These are phyloP conservation scores for Sesia apiformis DNA, from an alignment of 2,888 invertebrate genomes.

Conservation along the genomic window DNA sequence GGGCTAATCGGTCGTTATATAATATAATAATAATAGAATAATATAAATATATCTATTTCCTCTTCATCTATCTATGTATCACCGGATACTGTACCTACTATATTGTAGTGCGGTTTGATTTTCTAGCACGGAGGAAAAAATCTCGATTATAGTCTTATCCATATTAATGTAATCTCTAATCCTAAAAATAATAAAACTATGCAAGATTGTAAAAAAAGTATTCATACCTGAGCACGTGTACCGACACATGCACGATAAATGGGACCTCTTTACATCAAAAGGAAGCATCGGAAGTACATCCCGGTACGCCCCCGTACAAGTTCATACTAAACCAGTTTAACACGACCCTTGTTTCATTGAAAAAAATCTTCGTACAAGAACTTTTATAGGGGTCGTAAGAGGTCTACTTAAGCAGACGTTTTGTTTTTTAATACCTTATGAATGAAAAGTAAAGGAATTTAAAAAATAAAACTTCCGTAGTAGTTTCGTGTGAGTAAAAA, in stretches of 20 bases:
- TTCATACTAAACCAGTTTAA: constrained; percentile 15
- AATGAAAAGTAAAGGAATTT: constrained; percentile 13
- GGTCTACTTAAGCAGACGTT: background rate
- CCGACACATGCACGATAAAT: constrained; percentile 36
- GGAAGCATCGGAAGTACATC: constrained; percentile 48
- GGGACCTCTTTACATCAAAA: constrained; percentile 30
- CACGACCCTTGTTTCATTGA: constrained; percentile 9
- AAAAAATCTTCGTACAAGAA: background rate
- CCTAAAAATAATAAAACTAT: constrained; percentile 15
- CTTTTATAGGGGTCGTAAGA: background rate
- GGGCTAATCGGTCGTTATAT: too few species aligned
- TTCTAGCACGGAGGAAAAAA: too few species aligned
- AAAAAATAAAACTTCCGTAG: constrained; percentile 2
- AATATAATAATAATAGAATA: too few species aligned
- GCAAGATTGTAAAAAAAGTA: constrained; percentile 23
- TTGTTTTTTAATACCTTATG: constrained; percentile 8
- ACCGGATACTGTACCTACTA: too few species aligned
- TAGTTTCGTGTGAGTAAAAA: background rate
- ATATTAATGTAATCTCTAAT: constrained; percentile 5
- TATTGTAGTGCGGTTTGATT: too few species aligned
- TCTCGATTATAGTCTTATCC: constrained; percentile 2
- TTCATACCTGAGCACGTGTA: constrained; percentile 39
- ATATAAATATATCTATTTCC: too few species aligned
- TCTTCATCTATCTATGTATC: too few species aligned
- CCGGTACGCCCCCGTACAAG: constrained; percentile 25